Evolutionary conservation across 1,140 invertebrate genomes (phyloP).

Genomic region (Streblospio benedicti): DNA sequence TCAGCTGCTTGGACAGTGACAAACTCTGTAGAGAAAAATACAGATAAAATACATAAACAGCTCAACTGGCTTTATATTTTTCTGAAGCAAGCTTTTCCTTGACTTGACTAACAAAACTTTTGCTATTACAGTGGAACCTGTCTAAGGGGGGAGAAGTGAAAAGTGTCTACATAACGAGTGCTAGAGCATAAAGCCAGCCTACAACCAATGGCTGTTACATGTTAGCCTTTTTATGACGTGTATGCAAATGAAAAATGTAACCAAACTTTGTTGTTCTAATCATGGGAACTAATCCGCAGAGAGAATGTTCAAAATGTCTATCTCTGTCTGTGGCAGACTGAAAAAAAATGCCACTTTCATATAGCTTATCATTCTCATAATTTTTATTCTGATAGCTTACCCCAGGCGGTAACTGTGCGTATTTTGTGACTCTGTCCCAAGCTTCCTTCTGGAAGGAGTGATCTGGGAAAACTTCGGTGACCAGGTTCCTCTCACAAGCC

Average conservation of each 20-base stretch:
- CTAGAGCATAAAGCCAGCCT: too few relatives aligned
- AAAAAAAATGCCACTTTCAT: too few relatives aligned
- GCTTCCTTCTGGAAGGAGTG: slow-evolving; percentile 54
- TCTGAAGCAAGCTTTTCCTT: background rate
- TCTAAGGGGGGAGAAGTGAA: background rate
- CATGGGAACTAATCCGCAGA: too few relatives aligned
- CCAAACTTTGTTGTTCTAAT: too few relatives aligned
- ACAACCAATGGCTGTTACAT: too few relatives aligned
- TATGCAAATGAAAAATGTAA: too few relatives aligned
- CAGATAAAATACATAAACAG: background rate
- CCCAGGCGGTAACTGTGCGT: slow-evolving; percentile 33
- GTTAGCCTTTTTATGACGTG: too few relatives aligned
- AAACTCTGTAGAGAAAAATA: slow-evolving; percentile 47
- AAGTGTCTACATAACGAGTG: background rate
- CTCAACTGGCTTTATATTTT: background rate
- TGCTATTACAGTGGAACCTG: background rate
- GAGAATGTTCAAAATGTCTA: too few relatives aligned
- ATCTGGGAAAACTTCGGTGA: slow-evolving; percentile 60
- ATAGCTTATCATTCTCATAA: too few relatives aligned
- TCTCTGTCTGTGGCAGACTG: too few relatives aligned
- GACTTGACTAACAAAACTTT: background rate
- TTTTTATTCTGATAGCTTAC: slow-evolving; percentile 22
- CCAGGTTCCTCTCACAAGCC: slow-evolving; percentile 62
- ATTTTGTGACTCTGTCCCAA: slow-evolving; percentile 27
- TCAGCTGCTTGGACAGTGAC: slow-evolving; percentile 52